Base-by-base conservation (phyloP, 2,113 vertebrate genomes). In the Pyrgilauda ruficollis region DNA sequence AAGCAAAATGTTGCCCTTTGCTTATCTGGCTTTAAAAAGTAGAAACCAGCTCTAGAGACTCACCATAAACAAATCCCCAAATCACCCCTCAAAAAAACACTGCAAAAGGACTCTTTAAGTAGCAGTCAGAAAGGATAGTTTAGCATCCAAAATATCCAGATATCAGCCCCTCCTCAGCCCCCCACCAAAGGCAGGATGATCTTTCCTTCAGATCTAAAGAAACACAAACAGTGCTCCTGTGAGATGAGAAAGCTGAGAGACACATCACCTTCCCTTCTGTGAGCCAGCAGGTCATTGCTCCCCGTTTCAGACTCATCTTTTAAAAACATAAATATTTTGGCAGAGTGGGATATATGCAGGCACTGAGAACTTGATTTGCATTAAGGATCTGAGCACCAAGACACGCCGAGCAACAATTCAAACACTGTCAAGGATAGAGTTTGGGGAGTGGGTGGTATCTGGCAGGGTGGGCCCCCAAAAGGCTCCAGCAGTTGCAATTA, bases 151-250 rank as follows among this genome's bases (percentile, higher is more conserved):
- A 91, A 81, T 17, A 67, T 11, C 53, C 62, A 68, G 68, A 79
- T 26, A 79, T 17, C 56, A 78, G 15, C n/a, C 24, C 20, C n/a
- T 47, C 11, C 12, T 26, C 28, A 11, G 4, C 4, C 39, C 31
- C 33, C 27, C 12, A 16, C 27, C 5, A 19, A 50, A 76, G 49
- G 63, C 33, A 74, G 43, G 52, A 62, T n/a, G 22, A 69, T 47
- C 89, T 30, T 81, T 35, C 77, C 56, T 87, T 75, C 66, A 55
- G 47, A 89, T 28, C 61, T 64, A 39, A 66, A 39, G 59, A 74
- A 62, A 58, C 6, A 9, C 2, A 1, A 75, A 62, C 1, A 0
- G 0, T 23, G 61, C 43, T 75, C 56, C 73, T 39, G 47, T 59
- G 52, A 63, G 46, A 81, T 26, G 15, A 84, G 41, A 24, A 41